phyloP scores from a whole-genome alignment of 2,113 vertebrate genomes.

The Ictalurus furcatus region DNA sequence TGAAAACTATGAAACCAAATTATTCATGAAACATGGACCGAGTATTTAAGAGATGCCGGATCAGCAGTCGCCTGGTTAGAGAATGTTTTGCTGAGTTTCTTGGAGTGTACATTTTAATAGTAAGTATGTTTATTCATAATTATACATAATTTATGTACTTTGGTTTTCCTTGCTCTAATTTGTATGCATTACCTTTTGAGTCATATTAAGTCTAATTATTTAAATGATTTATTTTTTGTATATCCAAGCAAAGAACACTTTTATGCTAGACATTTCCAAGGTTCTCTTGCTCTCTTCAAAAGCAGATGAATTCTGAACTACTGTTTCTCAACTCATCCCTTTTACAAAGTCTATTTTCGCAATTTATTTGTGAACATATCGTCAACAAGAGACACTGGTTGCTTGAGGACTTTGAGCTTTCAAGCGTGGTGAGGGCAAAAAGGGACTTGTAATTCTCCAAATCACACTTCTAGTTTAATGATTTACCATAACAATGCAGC shows the following conservation, averaged over 20 bases:
- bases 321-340: neutral
- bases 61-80: conserved; percentile 63
- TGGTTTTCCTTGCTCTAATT: neutral
- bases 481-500: neutral
- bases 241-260: neutral
- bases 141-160: neutral
- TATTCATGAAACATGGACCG: conserved; percentile 61
- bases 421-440: neutral
- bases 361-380: neutral
- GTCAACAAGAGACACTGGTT: neutral
- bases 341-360: neutral
- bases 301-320: neutral
- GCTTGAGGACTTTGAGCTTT: conserved; percentile 36
- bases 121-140: conserved; percentile 56
- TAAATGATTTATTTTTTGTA: neutral
- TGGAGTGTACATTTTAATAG: conserved; percentile 70
- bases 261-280: neutral
- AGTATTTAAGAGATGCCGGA: conserved; percentile 64
- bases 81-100: conserved; percentile 73
- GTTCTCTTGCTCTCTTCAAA: neutral
- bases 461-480: neutral
- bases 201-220: neutral
- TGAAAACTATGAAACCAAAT: neutral
- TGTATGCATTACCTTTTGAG: neutral
- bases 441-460: neutral